Base-by-base conservation (phyloP, 2,888 invertebrate genomes). In the Diogma glabrata region DNA sequence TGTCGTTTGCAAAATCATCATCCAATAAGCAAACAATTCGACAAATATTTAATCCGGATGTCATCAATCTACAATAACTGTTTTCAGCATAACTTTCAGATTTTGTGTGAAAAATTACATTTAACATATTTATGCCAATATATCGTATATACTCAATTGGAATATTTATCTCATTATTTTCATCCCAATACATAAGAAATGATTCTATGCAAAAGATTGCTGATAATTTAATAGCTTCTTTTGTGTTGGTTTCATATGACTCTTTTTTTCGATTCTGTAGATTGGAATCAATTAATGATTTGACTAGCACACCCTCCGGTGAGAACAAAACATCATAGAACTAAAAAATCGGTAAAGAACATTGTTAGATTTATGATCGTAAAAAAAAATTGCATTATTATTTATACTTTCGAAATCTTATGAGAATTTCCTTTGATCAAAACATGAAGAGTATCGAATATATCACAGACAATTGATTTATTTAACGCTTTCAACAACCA, bases 401-500 rank as follows among this genome's bases (percentile, higher is more conserved):
- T 16, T 24, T 40, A 12, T 16, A 24, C n/a, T n/a, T n/a, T 22
- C 12, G 12, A 8, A 8, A 36, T 24, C 36, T n/a, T 14, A 19
- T 46, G n/a, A 3, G 30, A 12, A 20, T 46, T 50, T 20, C 52
- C 47, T 50, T 57, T 58, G 16, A 61, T 57, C n/a, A 62, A 23
- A 3, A 55, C 52, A 20, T 59, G 51, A 40, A 62, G 51, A 2
- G 56, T 54, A 50, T 52, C 54, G 4, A 62, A 47, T 47, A 59
- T 53, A 53, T 61, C 60, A 50, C 60, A 59, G 3, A 57, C 53
- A 4, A 58, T 55, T 4, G 55, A 52, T 12, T 53, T 40, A 17
- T 63, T 68, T 20, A 75, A 56, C 54, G 73, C 73, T 49, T 70
- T 64, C 38, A 73, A 60, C 50, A 73, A 70, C 75, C 75, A 76